Conservation (phyloP, 1,140 invertebrate species). For the Oscheius sp. region DNA sequence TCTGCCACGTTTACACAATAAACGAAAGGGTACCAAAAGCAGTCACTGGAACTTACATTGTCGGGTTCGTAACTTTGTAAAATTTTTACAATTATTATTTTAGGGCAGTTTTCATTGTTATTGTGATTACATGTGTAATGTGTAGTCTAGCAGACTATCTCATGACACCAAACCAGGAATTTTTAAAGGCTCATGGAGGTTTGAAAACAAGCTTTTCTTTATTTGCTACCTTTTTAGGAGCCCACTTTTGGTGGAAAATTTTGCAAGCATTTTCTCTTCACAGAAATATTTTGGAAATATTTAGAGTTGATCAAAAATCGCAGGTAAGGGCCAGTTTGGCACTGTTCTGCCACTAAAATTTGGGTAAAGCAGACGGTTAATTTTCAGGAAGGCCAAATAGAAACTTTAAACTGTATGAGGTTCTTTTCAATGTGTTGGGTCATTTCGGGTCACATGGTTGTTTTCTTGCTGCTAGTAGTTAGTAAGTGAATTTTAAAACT, state of each 20-base stretch:
- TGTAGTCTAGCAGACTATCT: background rate
- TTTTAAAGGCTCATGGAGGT: background rate
- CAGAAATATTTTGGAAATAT: background rate
- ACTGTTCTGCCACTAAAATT: too few species aligned
- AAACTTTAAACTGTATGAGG: background rate
- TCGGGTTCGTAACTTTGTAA: background rate
- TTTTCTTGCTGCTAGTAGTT: background rate
- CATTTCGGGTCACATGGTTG: background rate
- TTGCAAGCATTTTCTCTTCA: background rate
- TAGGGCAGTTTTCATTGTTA: background rate
- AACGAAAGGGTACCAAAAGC: background rate
- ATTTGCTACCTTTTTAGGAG: background rate
- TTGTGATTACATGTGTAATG: background rate
- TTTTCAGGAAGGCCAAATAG: background rate
- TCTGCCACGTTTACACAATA: background rate
- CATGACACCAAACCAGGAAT: background rate
- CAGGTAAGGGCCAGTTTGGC: too few species aligned
- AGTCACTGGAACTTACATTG: background rate
- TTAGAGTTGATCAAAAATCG: background rate
- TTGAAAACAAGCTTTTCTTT: background rate
- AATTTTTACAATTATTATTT: background rate
- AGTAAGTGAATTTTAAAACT: background rate
- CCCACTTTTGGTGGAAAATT: background rate
- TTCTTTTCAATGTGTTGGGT: background rate
- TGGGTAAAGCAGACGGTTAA: too few species aligned